Conservation (phyloP, 2,888 invertebrate species). For the Conomelus anceps region DNA sequence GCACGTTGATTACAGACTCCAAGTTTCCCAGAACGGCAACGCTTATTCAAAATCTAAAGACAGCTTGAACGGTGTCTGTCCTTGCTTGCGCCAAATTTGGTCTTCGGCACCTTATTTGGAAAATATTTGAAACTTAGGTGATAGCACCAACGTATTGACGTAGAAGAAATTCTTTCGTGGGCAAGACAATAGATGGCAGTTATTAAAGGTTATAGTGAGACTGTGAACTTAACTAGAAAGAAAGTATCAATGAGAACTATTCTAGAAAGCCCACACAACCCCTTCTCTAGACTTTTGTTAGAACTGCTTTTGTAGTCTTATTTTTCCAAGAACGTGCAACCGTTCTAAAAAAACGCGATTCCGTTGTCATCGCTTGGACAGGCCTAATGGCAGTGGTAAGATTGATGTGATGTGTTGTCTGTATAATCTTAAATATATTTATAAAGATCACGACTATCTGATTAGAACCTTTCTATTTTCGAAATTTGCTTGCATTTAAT, state of each 20-base stretch:
- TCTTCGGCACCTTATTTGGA: background rate
- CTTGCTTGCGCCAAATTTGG: background rate
- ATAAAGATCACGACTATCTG: too few species aligned
- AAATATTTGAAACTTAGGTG: background rate
- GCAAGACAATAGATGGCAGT: background rate
- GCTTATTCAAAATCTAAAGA: background rate
- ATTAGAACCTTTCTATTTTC: too few species aligned
- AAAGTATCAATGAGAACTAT: background rate
- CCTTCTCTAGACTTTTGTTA: too few species aligned
- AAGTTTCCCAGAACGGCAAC: background rate
- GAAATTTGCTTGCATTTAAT: too few species aligned
- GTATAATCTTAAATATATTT: too few species aligned
- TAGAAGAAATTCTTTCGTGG: background rate
- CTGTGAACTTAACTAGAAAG: background rate
- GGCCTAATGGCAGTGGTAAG: too few species aligned
- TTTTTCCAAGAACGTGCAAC: too few species aligned
- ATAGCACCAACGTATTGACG: background rate
- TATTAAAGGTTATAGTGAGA: background rate
- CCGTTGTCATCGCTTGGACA: too few species aligned
- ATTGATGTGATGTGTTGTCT: too few species aligned
- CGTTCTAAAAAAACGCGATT: too few species aligned
- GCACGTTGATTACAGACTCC: background rate
- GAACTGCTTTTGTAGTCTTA: too few species aligned
- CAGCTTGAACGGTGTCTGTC: background rate
- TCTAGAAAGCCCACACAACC: too few species aligned